Evolutionary conservation across 1,140 invertebrate species (phyloP).

Genomic region (Drosophila dunni): DNA sequence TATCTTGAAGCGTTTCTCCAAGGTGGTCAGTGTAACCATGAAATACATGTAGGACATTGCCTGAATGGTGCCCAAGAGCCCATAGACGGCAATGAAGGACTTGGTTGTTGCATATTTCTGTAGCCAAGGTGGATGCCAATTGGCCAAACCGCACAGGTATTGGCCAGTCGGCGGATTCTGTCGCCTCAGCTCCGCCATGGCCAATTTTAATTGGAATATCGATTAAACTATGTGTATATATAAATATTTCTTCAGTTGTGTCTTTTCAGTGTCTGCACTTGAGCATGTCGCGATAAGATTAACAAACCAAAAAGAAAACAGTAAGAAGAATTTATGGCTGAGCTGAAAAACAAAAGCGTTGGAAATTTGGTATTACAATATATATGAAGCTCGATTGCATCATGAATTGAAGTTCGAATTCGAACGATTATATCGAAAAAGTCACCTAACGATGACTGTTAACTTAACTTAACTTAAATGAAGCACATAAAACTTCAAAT

Average conservation of each 20-base stretch:
- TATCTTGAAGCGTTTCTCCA: constrained; percentile 90
- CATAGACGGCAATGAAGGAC: constrained; percentile 88
- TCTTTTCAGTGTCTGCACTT: constrained; percentile 33
- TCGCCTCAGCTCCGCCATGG: constrained; percentile 58
- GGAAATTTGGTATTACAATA: neutral
- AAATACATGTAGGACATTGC: constrained; percentile 90
- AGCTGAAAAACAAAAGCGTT: neutral
- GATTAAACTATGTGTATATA: too few species aligned
- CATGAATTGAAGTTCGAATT: neutral
- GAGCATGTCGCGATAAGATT: constrained; percentile 56
- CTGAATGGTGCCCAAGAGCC: constrained; percentile 88
- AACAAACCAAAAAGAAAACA: neutral
- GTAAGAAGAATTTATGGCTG: constrained; percentile 9
- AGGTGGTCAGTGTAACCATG: constrained; percentile 88
- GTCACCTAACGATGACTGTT: constrained; percentile 56
- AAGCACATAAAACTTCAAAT: constrained; percentile 53
- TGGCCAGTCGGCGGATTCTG: constrained; percentile 56
- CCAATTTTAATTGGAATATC: neutral
- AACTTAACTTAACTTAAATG: constrained; percentile 5
- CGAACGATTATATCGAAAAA: neutral
- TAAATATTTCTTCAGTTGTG: neutral
- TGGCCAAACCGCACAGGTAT: constrained; percentile 86
- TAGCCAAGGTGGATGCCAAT: constrained; percentile 87
- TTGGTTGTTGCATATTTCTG: constrained; percentile 87
- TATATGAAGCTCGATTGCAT: neutral